Evolutionary conservation across 1,140 invertebrate species (phyloP).

Genomic region (Penaeus indicus): DNA sequence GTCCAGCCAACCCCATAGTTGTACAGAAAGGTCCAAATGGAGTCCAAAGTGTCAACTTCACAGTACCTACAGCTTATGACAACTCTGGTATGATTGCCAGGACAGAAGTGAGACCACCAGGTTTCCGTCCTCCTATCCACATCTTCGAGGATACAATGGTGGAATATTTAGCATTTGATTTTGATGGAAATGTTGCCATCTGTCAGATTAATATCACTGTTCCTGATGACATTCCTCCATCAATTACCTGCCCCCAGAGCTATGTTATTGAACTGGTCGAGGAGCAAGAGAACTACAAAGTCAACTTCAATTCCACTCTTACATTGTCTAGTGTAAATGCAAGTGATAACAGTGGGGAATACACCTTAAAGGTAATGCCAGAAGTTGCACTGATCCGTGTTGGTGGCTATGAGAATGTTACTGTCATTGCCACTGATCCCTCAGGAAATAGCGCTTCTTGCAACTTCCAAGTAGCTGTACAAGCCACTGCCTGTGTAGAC

Average conservation of each 20-base stretch:
- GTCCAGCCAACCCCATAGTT: constrained; percentile 90
- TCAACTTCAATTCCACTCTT: constrained; percentile 93
- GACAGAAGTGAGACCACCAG: constrained; percentile 90
- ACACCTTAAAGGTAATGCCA: constrained; percentile 81
- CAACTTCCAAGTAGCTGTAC: constrained; percentile 93
- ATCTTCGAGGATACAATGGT: constrained; percentile 93
- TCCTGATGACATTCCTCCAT: constrained; percentile 90
- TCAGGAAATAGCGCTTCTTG: constrained; percentile 91
- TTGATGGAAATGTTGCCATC: constrained; percentile 96
- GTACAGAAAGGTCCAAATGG: constrained; percentile 89
- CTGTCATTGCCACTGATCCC: constrained; percentile 89
- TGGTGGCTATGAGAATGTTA: constrained; percentile 94
- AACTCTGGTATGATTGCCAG: constrained; percentile 94
- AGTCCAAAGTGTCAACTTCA: constrained; percentile 90
- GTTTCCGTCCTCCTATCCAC: constrained; percentile 89
- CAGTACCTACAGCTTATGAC: constrained; percentile 91
- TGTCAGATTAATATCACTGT: constrained; percentile 96
- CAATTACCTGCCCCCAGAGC: constrained; percentile 93
- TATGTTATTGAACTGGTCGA: constrained; percentile 94
- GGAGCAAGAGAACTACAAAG: constrained; percentile 88
- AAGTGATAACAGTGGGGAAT: constrained; percentile 86
- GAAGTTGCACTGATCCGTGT: constrained; percentile 89
- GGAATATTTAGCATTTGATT: constrained; percentile 95
- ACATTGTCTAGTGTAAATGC: constrained; percentile 89
- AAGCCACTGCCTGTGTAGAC: constrained; percentile 93